Percentiles rank a stretch among this genome's conserved stretches.
Evolutionary conservation across 2,797 vertebrate genomes (phyloP).

Genomic region (Ara ararauna): DNA sequence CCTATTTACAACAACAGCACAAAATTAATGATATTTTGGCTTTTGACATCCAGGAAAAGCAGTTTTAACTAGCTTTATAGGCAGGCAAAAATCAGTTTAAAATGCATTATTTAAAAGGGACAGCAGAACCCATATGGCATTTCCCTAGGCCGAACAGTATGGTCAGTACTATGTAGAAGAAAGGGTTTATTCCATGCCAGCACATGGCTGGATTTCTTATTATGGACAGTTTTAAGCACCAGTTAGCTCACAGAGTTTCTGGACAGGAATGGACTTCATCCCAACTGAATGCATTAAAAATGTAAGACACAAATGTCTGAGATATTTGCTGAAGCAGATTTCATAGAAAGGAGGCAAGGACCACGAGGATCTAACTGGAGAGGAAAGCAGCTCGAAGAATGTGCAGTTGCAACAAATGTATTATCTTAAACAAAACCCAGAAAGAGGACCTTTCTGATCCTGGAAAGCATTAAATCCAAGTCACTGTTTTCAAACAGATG

Average conservation of each 20-base stretch:
- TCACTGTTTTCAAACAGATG: slow-evolving; percentile 8
- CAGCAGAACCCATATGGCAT: background rate
- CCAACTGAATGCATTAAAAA: background rate
- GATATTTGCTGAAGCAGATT: background rate
- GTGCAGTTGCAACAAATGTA: background rate
- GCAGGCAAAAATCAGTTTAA: background rate
- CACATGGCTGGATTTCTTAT: background rate
- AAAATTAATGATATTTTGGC: background rate
- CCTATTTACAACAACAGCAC: background rate
- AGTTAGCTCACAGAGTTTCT: background rate
- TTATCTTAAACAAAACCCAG: slow-evolving; percentile 25
- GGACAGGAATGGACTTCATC: background rate
- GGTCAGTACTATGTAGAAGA: background rate
- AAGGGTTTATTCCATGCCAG: background rate
- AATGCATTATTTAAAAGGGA: background rate
- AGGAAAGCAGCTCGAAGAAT: background rate
- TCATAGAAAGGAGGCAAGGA: background rate
- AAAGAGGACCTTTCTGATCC: background rate
- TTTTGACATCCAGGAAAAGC: background rate
- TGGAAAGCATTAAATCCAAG: background rate
- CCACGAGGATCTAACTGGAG: background rate
- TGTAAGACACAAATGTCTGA: background rate
- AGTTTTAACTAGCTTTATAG: background rate
- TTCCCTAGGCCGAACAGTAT: background rate
- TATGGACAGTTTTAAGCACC: background rate